These are phyloP conservation scores for Bombus cullumanus DNA, from an alignment of 1,140 invertebrate genomes.

Conservation along the genomic window DNA sequence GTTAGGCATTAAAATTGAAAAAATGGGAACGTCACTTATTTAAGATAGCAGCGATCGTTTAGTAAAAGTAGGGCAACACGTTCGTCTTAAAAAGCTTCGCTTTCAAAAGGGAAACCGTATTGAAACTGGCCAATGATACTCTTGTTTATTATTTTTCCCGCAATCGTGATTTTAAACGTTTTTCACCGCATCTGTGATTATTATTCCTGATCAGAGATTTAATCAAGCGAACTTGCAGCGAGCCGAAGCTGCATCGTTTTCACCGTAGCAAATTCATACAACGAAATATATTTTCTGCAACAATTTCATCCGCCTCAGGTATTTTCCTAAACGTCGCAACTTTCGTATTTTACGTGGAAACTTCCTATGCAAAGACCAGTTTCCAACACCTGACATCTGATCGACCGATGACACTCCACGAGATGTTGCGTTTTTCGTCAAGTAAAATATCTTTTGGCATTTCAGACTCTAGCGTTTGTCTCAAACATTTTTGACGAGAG, in stretches of 20 bases:
- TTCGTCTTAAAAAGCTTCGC: not conserved
- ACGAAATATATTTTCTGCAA: no score
- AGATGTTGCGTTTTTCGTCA: not conserved
- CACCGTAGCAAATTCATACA: no score
- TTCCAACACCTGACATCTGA: not conserved
- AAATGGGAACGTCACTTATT: not conserved
- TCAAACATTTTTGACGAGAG: not conserved
- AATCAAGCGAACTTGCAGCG: not conserved
- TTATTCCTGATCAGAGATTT: not conserved
- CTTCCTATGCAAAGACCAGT: not conserved
- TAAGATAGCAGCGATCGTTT: not conserved
- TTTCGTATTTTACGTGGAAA: not conserved
- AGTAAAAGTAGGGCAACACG: not conserved
- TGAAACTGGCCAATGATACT: not conserved
- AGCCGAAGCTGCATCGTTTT: not conserved
- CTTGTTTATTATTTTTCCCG: no score
- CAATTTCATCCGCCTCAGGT: not conserved
- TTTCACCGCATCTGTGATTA: not conserved
- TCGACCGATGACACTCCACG: not conserved
- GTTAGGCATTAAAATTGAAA: not conserved
- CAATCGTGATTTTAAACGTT: not conserved
- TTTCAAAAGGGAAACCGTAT: not conserved
- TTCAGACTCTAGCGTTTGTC: not conserved
- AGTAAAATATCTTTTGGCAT: slow-evolving; percentile 8
- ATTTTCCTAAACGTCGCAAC: not conserved